Percentiles rank a stretch among this genome's conserved stretches.
Evolutionary conservation across 2,888 invertebrate species (phyloP).

Genomic region (Agrochola lychnidis): DNA sequence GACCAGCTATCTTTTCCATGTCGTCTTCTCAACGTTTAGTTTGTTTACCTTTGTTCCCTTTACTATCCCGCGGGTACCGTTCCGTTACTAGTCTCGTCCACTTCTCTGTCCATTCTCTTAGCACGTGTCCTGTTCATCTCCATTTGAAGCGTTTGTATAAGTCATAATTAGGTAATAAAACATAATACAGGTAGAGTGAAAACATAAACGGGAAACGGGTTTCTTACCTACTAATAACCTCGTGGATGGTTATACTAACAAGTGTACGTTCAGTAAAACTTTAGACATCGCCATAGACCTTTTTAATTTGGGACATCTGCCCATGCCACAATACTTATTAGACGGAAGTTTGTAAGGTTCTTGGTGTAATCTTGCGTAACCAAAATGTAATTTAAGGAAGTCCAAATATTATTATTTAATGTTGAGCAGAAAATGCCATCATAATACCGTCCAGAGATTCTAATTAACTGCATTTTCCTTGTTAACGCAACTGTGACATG

Average conservation of each 20-base stretch:
- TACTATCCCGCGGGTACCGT: too few species aligned
- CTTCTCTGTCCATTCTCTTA: too few species aligned
- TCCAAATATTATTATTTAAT: background rate
- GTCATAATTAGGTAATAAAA: slow-evolving; percentile 15
- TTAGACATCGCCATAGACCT: background rate
- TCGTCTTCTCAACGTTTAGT: too few species aligned
- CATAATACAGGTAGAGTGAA: background rate
- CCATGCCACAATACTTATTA: background rate
- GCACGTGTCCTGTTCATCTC: too few species aligned
- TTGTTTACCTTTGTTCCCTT: too few species aligned
- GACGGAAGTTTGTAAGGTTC: background rate
- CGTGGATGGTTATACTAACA: slow-evolving; percentile 36
- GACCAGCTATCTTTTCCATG: too few species aligned
- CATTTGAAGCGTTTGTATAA: background rate
- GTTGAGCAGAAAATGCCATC: background rate
- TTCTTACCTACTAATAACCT: slow-evolving; percentile 9
- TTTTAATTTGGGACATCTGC: background rate
- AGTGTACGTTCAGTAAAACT: slow-evolving; percentile 10
- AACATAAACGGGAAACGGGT: slow-evolving; percentile 29
- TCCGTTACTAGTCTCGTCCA: too few species aligned
- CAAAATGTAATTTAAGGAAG: background rate
- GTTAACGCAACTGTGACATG: slow-evolving; percentile 10
- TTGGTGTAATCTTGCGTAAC: background rate
- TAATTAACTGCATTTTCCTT: slow-evolving; percentile 14
- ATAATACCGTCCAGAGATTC: background rate